phyloP scores from a whole-genome alignment of 2,113 vertebrate genomes.

The Halcyon senegalensis region DNA sequence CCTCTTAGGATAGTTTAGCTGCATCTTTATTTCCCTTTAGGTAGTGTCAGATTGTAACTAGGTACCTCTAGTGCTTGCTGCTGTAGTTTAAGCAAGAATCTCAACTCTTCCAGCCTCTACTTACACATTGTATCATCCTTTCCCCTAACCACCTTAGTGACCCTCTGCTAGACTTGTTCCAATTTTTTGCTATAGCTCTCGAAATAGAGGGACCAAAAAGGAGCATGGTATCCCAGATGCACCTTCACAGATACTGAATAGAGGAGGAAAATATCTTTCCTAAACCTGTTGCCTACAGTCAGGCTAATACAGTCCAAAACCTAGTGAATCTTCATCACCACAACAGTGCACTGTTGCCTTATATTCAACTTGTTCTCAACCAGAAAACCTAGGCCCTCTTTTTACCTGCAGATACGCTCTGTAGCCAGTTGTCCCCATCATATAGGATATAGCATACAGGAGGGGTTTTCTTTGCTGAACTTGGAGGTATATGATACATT shows the following conservation, averaged over 20 bases:
- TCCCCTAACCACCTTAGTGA: not conserved
- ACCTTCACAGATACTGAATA: not conserved
- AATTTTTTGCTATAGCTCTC: not conserved
- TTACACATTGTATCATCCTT: not conserved
- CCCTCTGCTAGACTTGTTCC: not conserved
- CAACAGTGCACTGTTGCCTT: accelerated
- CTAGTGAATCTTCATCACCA: not conserved
- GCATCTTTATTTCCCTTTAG: not conserved
- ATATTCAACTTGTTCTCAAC: not conserved
- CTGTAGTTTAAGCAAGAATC: not conserved
- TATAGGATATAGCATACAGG: not conserved
- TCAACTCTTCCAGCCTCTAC: not conserved
- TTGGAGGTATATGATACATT: not conserved
- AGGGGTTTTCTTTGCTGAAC: not conserved
- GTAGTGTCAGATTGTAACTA: not conserved
- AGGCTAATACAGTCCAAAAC: not conserved
- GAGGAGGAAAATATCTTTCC: not conserved
- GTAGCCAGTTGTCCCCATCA: not conserved
- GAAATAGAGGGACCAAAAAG: not conserved
- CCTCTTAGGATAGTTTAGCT: not conserved
- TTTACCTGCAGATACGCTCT: not conserved
- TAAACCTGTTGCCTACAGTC: not conserved
- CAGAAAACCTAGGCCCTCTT: not conserved
- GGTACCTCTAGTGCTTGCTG: not conserved
- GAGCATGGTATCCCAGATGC: not conserved